Base-by-base conservation (phyloP, 2,888 invertebrate species). In the Barypeithes pellucidus region DNA sequence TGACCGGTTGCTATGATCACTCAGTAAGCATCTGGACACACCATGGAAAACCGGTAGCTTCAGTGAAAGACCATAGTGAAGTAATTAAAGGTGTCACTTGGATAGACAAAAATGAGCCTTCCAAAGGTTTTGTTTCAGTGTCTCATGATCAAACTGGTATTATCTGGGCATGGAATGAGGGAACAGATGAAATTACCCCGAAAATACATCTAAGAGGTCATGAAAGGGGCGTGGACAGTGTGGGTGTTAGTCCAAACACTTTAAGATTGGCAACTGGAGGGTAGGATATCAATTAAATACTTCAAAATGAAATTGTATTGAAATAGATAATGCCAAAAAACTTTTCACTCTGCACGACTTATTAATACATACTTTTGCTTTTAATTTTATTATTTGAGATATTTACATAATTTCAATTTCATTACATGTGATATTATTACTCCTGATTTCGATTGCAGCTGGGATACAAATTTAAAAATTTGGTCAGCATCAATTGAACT, bases 1-100 rank as follows among this genome's bases (percentile, higher is more conserved):
- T 98, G 52, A 93, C 95, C 62, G 98, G 98, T 20, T 95, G 96
- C 85, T 98, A 98, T 86, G 98, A 98, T 84, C 94, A 95, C 84
- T 95, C 96, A 66, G 87, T 98, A 47, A 95, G 96, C 81, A 90
- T 98, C 73, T 98, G 97, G 97, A 94, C 93, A 11, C 90, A 89
- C 3, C 93, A 93, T 85, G 97, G 97, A 4, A 93, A 94, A 81
- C 94, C 95, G 83, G 90, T 93, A 76, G 87, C 95, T 20, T 93
- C 94, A 0, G 93, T 96, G 77, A 93, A 95, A 3, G 95, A 95
- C 0, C 98, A 98, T 84, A 90, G 92, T 33, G 94, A 93, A 45
- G 93, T 96, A 0, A 91, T 98, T 0, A 97, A 96, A 88, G 93
- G 93, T 33, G 95, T 97, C 0, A 89, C 93, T 9, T 98, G 97